phyloP scores from a whole-genome alignment of 2,888 invertebrate genomes.

The Sesia bembeciformis region DNA sequence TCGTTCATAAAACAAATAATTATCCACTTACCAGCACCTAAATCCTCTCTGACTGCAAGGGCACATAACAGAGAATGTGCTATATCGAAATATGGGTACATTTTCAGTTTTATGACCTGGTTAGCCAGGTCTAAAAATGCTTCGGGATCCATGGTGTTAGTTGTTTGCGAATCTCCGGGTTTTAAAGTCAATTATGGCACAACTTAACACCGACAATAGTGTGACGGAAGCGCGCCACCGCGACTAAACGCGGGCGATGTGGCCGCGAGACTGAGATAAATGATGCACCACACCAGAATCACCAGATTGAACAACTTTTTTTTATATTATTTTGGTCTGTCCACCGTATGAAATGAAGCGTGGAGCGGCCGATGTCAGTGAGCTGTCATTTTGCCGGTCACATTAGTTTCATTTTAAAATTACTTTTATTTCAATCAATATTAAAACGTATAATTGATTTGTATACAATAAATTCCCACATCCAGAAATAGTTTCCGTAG shows the following conservation, averaged over 20 bases:
- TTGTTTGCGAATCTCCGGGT: conserved; percentile 24
- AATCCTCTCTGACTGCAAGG: conserved; percentile 95
- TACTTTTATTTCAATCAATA: no score
- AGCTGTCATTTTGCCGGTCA: no score
- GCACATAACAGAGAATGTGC: conserved; percentile 97
- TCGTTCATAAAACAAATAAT: conserved; percentile 27
- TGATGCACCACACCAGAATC: no score
- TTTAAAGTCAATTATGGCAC: conserved; percentile 34
- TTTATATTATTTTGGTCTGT: no score
- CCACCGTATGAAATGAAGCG: no score
- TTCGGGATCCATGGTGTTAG: conserved; percentile 90
- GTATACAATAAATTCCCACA: no score
- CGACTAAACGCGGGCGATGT: conserved; percentile 64
- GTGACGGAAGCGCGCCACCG: conserved; percentile 45
- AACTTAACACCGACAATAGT: conserved; percentile 69
- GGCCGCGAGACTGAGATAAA: conserved; percentile 57
- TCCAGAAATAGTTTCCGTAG: conserved; percentile 73
- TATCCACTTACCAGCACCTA: conserved; percentile 85
- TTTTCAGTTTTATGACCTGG: conserved; percentile 98
- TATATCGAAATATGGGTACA: conserved; percentile 99
- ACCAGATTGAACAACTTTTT: no score
- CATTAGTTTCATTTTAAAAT: no score
- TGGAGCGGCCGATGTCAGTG: no score
- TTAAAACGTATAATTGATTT: no score
- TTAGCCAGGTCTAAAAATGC: conserved; percentile 98